Evolutionary conservation across 2,113 vertebrate genomes (phyloP).

Genomic region (Podarcis cretensis): DNA sequence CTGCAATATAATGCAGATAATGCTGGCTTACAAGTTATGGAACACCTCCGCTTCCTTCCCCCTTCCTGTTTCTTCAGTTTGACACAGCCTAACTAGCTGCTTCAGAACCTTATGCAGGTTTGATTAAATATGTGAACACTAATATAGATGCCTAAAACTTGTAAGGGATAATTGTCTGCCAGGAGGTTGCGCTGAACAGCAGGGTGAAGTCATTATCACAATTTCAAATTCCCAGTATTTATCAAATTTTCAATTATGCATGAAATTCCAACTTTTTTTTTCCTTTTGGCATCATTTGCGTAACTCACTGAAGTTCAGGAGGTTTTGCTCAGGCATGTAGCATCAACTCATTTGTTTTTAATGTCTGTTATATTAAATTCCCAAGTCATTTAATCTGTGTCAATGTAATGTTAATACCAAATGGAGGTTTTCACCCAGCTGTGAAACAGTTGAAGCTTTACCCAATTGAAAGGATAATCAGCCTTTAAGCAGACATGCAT

Average conservation of each 20-base stretch:
- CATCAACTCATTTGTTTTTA: not conserved
- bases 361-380: not conserved
- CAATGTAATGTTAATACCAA: not conserved
- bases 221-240: not conserved
- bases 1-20: not conserved
- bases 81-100: not conserved
- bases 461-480: conserved; percentile 15
- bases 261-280: conserved; percentile 2
- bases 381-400: conserved; percentile 1
- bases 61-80: not conserved
- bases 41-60: not conserved
- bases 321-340: not conserved
- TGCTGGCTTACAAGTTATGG: not conserved
- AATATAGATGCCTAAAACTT: not conserved
- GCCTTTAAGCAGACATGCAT: not conserved
- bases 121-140: not conserved
- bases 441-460: conserved; percentile 2
- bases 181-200: not conserved
- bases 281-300: not conserved
- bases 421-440: not conserved
- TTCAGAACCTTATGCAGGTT: not conserved
- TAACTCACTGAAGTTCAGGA: not conserved
- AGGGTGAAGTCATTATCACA: not conserved
- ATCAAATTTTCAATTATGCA: conserved; percentile 1
- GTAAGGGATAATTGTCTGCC: not conserved